phyloP scores from a whole-genome alignment of 2,797 vertebrate species.

The Protonibea diacanthus region DNA sequence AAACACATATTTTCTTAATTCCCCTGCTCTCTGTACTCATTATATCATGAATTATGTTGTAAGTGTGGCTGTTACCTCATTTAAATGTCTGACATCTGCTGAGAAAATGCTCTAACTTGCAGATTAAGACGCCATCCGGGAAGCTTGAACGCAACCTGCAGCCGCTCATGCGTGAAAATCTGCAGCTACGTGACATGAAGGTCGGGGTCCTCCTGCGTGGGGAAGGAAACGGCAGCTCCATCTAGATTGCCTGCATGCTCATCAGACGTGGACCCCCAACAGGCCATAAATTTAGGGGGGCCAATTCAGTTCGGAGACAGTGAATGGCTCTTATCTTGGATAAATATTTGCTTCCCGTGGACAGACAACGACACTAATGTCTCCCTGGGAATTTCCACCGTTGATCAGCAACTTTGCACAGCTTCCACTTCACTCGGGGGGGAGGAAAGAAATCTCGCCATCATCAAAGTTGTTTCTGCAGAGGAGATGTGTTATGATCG shows the following conservation, averaged over 20 bases:
- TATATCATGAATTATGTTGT: too few species aligned
- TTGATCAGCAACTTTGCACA: slow-evolving; percentile 31
- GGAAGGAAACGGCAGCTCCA: slow-evolving; percentile 57
- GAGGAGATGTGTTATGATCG: slow-evolving; percentile 7
- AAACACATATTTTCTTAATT: too few species aligned
- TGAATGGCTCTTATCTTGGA: slow-evolving; percentile 76
- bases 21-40: background rate
- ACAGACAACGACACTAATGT: slow-evolving; percentile 61
- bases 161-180: slow-evolving; percentile 20
- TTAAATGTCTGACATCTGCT: background rate
- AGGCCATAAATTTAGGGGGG: slow-evolving; percentile 68
- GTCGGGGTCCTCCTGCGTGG: background rate
- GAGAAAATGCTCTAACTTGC: background rate
- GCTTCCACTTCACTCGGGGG: background rate
- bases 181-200: slow-evolving; percentile 16
- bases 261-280: slow-evolving; percentile 38
- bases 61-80: background rate
- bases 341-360: slow-evolving; percentile 80
- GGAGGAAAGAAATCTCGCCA: background rate
- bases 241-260: slow-evolving; percentile 29
- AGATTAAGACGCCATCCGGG: slow-evolving; percentile 5
- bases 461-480: slow-evolving; percentile 6
- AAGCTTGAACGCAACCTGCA: slow-evolving; percentile 37
- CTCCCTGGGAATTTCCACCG: slow-evolving; percentile 67
- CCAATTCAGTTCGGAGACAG: slow-evolving; percentile 59